Percentiles rank a stretch among this genome's conserved stretches.
phyloP scores from a whole-genome alignment of 2,113 vertebrate species.

The Sorex fumeus region DNA sequence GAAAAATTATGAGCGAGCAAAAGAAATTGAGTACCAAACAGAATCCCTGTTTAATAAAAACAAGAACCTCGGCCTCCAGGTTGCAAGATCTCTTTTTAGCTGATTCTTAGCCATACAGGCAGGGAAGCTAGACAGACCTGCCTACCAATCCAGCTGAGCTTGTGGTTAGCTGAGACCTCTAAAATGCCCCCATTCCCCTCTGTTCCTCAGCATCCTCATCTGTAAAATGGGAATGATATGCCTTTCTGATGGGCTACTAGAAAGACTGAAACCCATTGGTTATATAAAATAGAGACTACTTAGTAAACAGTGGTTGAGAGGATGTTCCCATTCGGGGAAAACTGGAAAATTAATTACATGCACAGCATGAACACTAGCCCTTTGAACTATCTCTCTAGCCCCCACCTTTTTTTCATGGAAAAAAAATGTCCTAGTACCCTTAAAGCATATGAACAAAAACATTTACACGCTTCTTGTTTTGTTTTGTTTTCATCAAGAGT shows the following conservation, averaged over 20 bases:
- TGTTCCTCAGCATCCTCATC: not conserved
- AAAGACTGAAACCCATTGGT: not conserved
- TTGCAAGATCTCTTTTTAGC: fast-evolving
- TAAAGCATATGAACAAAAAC: too few relatives aligned
- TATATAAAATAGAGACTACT: not conserved
- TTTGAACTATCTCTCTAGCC: too few relatives aligned
- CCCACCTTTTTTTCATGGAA: too few relatives aligned
- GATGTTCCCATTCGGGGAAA: not conserved
- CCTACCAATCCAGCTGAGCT: not conserved
- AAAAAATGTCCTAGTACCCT: too few relatives aligned
- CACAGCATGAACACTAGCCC: too few relatives aligned
- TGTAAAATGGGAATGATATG: not conserved
- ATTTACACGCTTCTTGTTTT: too few relatives aligned
- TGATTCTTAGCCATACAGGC: not conserved
- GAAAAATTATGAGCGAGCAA: constrained; percentile 64
- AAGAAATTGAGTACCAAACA: constrained; percentile 30
- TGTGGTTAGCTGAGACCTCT: too few relatives aligned
- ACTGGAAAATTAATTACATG: not conserved
- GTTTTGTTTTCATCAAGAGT: too few relatives aligned
- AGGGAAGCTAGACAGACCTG: not conserved
- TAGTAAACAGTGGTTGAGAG: not conserved
- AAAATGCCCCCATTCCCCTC: not conserved
- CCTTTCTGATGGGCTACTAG: not conserved
- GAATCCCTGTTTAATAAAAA: not conserved
- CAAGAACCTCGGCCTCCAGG: not conserved